phyloP scores from a whole-genome alignment of 1,140 invertebrate genomes.

The Aphelenchoides fujianensis region DNA sequence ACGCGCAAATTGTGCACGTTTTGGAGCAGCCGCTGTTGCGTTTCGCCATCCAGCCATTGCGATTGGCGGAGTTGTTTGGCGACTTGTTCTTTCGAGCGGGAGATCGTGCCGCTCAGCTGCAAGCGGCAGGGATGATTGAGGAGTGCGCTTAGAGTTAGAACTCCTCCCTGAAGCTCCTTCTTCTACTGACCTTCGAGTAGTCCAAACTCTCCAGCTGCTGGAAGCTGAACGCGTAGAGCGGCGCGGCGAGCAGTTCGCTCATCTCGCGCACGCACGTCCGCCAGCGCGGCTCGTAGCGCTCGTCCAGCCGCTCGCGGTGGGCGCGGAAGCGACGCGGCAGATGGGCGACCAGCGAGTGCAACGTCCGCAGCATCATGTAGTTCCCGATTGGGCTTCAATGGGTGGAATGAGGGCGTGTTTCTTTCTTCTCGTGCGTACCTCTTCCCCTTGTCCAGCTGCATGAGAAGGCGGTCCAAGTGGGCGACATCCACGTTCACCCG shows the following conservation, averaged over 20 bases:
- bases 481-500: neutral
- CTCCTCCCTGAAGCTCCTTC: too few species aligned
- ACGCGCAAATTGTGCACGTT: slow-evolving; percentile 11
- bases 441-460: neutral
- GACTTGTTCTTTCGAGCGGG: neutral
- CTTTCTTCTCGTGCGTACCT: neutral
- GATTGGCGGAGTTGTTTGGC: neutral
- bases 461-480: neutral
- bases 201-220: neutral
- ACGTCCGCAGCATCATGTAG: neutral
- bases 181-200: too few species aligned
- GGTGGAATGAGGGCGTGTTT: too few species aligned
- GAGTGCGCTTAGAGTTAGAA: too few species aligned
- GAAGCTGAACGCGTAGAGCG: neutral
- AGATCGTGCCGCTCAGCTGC: neutral
- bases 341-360: neutral
- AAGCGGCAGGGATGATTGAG: too few species aligned
- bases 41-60: neutral
- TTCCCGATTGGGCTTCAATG: neutral
- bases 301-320: neutral
- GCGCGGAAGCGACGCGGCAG: neutral
- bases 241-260: neutral
- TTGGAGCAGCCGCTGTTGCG: neutral
- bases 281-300: neutral
- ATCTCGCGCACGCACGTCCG: slow-evolving; percentile 7